These are phyloP conservation scores for Ibycter americanus DNA, from an alignment of 2,797 vertebrate species.

Conservation along the genomic window DNA sequence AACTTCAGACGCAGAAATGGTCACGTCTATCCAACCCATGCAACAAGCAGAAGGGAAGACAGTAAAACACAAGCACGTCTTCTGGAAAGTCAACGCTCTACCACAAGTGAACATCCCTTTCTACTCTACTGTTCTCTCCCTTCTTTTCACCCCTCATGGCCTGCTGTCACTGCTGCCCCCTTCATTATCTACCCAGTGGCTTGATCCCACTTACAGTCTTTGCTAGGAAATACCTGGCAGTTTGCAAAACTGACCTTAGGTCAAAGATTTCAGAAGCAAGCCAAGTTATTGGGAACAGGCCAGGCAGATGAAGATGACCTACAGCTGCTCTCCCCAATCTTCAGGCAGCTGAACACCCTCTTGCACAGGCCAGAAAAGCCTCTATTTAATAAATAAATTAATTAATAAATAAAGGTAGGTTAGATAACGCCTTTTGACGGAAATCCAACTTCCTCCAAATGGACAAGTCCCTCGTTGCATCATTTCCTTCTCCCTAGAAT, in stretches of 20 bases:
- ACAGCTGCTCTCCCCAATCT: background rate
- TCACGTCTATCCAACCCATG: background rate
- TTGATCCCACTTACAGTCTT: background rate
- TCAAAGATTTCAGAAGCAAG: background rate
- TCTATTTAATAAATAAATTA: background rate
- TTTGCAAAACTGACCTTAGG: background rate
- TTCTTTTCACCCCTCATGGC: background rate
- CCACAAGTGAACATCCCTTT: background rate
- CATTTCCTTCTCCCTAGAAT: conserved; percentile 70
- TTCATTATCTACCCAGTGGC: background rate
- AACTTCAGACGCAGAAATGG: background rate
- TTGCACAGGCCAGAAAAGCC: background rate
- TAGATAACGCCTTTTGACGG: conserved; percentile 26
- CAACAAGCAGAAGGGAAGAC: background rate
- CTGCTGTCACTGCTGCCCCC: background rate
- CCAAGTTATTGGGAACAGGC: background rate
- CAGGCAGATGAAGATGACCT: background rate
- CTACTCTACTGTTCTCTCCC: background rate
- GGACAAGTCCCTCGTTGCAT: conserved; percentile 65
- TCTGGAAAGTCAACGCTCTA: background rate
- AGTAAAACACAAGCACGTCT: background rate
- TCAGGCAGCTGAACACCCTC: background rate
- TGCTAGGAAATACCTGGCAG: background rate
- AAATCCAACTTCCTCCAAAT: conserved; percentile 68
- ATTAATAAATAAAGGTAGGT: background rate